A percentile compares a stretch with the other conserved stretches of the same genome.
Evolutionary conservation across 2,113 vertebrate species (phyloP).

Genomic region (Rhombomys opimus): DNA sequence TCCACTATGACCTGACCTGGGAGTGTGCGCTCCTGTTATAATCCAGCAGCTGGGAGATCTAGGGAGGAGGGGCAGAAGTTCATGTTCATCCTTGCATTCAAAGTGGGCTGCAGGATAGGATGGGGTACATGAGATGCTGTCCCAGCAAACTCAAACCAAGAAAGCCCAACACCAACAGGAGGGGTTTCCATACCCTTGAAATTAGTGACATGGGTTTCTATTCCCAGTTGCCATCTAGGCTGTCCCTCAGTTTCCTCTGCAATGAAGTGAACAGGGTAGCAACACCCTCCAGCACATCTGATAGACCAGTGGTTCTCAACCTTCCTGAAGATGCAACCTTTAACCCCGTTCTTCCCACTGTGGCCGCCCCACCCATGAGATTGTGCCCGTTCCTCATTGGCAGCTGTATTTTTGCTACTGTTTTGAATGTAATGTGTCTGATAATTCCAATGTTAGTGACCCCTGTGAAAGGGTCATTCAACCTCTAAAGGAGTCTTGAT

Average conservation of each 20-base stretch:
- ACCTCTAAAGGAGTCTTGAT: neutral
- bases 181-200: neutral
- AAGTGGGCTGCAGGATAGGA: neutral
- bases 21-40: neutral
- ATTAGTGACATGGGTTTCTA: neutral
- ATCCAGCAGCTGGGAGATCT: too few species aligned
- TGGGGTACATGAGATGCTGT: neutral
- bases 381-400: neutral
- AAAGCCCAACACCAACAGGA: too few species aligned
- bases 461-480: neutral
- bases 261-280: neutral
- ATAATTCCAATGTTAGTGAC: neutral
- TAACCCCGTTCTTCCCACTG: neutral
- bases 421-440: neutral
- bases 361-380: neutral
- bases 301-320: neutral
- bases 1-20: neutral
- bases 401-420: too few species aligned
- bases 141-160: neutral
- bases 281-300: too few species aligned
- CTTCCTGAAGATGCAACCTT: neutral
- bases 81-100: neutral
- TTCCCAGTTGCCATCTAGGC: rapidly evolving
- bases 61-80: neutral
- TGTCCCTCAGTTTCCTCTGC: neutral